Evolutionary conservation across 2,888 invertebrate species (phyloP).

Genomic region (Electrophaes corylata): DNA sequence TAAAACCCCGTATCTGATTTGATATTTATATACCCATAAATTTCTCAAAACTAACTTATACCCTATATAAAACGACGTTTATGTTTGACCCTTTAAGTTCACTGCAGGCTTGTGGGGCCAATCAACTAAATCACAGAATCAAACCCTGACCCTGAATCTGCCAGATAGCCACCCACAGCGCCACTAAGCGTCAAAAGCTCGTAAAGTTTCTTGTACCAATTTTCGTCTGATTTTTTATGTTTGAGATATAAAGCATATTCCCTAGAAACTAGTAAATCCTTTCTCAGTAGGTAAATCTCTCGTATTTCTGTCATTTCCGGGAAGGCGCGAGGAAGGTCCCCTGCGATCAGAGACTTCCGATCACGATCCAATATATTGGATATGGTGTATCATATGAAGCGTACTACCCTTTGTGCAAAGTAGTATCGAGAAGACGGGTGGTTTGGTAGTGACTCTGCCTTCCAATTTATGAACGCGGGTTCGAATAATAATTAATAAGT

Average conservation of each 20-base stretch:
- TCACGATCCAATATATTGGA: constrained; percentile 22
- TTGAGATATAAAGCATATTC: constrained; percentile 9
- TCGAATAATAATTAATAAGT: too few relatives aligned
- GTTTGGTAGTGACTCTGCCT: not conserved
- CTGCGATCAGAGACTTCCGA: constrained; percentile 6
- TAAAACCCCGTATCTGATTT: too few relatives aligned
- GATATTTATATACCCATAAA: too few relatives aligned
- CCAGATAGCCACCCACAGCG: too few relatives aligned
- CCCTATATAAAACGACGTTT: too few relatives aligned
- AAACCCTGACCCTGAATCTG: too few relatives aligned
- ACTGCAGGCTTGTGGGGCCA: too few relatives aligned
- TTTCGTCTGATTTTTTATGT: not conserved
- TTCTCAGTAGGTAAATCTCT: constrained; percentile 22
- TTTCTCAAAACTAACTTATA: too few relatives aligned
- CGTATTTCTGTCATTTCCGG: constrained; percentile 27
- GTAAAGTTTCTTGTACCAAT: not conserved
- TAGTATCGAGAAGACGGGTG: not conserved
- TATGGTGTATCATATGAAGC: constrained; percentile 5
- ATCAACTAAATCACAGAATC: too few relatives aligned
- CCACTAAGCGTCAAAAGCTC: too few relatives aligned
- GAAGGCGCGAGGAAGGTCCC: constrained; percentile 18
- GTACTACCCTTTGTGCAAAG: constrained; percentile 5
- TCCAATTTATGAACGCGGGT: not conserved
- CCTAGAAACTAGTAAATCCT: constrained; percentile 14
- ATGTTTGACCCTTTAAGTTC: too few relatives aligned